Evolutionary conservation across 2,888 invertebrate species (phyloP), one percentile per base, ranked within the genome.

Genomic region (Chouioia cunea): DNA sequence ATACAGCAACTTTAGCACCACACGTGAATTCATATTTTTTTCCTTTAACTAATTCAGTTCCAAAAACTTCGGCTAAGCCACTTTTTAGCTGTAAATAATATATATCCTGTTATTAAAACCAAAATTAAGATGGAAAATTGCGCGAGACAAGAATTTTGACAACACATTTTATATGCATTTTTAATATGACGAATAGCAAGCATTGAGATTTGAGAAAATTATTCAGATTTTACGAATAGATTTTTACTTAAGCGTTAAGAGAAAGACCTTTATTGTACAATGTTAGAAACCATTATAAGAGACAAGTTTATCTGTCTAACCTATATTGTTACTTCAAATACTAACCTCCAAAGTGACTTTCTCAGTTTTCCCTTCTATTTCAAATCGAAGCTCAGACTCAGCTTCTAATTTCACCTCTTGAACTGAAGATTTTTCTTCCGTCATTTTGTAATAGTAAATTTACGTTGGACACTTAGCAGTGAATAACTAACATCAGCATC

Each of bases 61-160:
- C 99, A 87, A 99, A 99, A 53, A 99, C 90, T 87, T 99, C 99
- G 0, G 97, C 98, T 79, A 93, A 90, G 0, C 99, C 99, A 79
- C 90, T 92, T 82, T 94, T 92, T 73, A 99, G 87, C 93, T 97
- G 84, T 48, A 81, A 83, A 48, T 27, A 14, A 50, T n/a, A 47
- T 23, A 10, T 36, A n/a, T n/a, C n/a, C n/a, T n/a, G n/a, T n/a
- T n/a, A n/a, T n/a, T n/a, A n/a, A n/a, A n/a, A 27, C 43, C 22
- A 14, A 27, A 14, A 18, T n/a, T 43, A n/a, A 52, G 1, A 12
- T 43, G 16, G n/a, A n/a, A n/a, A n/a, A n/a, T n/a, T n/a, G n/a
- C 46, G 36, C 15, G 44, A 18, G 22, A 15, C 2, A 14, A 15
- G 22, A n/a, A 4, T 50, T 22, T 54, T 22, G 3, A 22, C 3